Conservation (phyloP, 2,797 vertebrate genomes). For the Peromyscus attwateri region DNA sequence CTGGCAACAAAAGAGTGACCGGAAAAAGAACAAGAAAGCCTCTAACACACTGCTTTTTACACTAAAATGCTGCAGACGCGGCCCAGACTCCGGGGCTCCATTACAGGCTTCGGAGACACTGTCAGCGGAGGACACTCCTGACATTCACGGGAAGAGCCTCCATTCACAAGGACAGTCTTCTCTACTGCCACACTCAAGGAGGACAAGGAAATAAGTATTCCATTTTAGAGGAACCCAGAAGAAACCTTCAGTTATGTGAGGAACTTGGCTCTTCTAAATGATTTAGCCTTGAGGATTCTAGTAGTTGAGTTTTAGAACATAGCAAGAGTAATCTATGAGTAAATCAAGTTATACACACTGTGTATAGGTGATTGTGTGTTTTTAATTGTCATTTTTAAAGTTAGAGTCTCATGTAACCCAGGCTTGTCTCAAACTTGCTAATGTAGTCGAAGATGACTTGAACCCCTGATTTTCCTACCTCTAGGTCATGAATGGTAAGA, state of each 20-base stretch:
- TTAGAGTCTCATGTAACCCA: not conserved
- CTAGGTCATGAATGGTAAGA: not conserved
- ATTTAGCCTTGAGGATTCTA: not conserved
- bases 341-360: conserved; percentile 10
- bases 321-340: not conserved
- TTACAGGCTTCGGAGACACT: not conserved
- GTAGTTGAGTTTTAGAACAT: not conserved
- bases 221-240: not conserved
- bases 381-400: not conserved
- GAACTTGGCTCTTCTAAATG: conserved; percentile 19
- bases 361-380: not conserved
- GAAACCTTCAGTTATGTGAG: conserved; percentile 4
- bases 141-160: not conserved
- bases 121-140: not conserved
- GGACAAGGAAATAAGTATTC: not conserved
- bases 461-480: not conserved
- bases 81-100: not conserved
- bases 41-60: not conserved
- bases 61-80: not conserved
- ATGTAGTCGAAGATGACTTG: not conserved
- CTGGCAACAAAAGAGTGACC: not conserved
- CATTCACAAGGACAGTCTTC: not conserved
- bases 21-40: not conserved
- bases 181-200: not conserved
- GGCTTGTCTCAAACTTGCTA: not conserved